Evolutionary conservation across 2,888 invertebrate species (phyloP).

Genomic region (Sialis lutaria): DNA sequence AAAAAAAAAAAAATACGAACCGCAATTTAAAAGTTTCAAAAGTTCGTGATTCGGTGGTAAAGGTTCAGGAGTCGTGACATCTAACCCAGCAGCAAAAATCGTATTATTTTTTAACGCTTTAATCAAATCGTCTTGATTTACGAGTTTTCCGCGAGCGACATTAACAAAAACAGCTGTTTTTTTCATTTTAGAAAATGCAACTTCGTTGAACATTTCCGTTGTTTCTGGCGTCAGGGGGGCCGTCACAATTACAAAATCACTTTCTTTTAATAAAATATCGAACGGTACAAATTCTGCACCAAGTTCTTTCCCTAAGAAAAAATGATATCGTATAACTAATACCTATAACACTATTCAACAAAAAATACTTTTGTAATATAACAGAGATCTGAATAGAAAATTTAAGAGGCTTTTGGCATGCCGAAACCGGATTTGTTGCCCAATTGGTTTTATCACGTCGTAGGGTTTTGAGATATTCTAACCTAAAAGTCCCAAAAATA

Average conservation of each 20-base stretch:
- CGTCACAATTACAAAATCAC: slow-evolving; percentile 58
- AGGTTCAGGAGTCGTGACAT: slow-evolving; percentile 85
- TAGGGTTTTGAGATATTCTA: too few relatives aligned
- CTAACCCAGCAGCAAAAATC: slow-evolving; percentile 79
- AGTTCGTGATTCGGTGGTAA: slow-evolving; percentile 63
- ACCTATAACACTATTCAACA: too few relatives aligned
- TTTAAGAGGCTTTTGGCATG: too few relatives aligned
- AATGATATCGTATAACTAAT: too few relatives aligned
- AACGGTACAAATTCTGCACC: slow-evolving; percentile 45
- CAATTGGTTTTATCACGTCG: too few relatives aligned
- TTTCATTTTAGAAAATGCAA: slow-evolving; percentile 59
- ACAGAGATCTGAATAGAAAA: too few relatives aligned
- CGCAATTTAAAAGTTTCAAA: slow-evolving; percentile 62
- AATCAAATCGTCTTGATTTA: slow-evolving; percentile 67
- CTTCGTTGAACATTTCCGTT: slow-evolving; percentile 45
- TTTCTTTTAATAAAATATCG: slow-evolving; percentile 45
- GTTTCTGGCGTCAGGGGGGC: slow-evolving; percentile 55
- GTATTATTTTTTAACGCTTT: slow-evolving; percentile 53
- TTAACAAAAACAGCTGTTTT: slow-evolving; percentile 57
- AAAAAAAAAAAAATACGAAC: slow-evolving; percentile 23
- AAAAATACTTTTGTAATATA: too few relatives aligned
- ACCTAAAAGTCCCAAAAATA: too few relatives aligned
- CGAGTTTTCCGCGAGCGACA: slow-evolving; percentile 54
- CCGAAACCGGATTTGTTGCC: too few relatives aligned
- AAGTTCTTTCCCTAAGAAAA: slow-evolving; percentile 26